Conservation (phyloP, 2,888 invertebrate genomes). For the Calliphora vomitoria region DNA sequence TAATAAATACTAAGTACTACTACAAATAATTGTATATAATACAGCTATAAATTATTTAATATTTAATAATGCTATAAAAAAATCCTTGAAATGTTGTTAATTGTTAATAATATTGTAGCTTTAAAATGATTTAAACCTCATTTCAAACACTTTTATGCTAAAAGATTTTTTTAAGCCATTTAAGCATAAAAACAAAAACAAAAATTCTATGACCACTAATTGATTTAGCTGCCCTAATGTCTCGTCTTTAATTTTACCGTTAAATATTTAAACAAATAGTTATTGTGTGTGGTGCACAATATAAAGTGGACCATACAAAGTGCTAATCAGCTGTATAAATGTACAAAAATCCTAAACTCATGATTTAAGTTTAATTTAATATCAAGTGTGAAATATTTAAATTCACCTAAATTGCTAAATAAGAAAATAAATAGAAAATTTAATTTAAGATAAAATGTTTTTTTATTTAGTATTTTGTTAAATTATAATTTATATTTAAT, state of each 20-base stretch:
- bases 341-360: not conserved
- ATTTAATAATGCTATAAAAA: not conserved
- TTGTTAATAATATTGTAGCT: not conserved
- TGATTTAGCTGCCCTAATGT: not conserved
- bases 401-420: slow-evolving; percentile 18
- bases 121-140: not conserved
- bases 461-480: not conserved
- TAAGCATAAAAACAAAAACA: not conserved
- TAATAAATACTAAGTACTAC: not conserved
- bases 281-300: not conserved
- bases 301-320: slow-evolving; percentile 15
- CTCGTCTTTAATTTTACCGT: slow-evolving; percentile 27
- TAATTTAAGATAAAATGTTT: not conserved
- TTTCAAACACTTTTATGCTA: not conserved
- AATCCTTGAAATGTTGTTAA: not conserved
- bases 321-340: slow-evolving; percentile 1
- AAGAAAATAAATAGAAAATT: slow-evolving; percentile 1
- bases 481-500: not conserved
- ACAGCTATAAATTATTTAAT: not conserved
- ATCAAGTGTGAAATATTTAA: slow-evolving; percentile 33
- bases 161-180: not conserved
- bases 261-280: slow-evolving; percentile 47
- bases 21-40: not conserved
- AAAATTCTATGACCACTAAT: not conserved
- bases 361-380: not conserved